These are phyloP conservation scores for Drosophila nigricruria DNA, from an alignment of 2,888 invertebrate species.

Conservation along the genomic window DNA sequence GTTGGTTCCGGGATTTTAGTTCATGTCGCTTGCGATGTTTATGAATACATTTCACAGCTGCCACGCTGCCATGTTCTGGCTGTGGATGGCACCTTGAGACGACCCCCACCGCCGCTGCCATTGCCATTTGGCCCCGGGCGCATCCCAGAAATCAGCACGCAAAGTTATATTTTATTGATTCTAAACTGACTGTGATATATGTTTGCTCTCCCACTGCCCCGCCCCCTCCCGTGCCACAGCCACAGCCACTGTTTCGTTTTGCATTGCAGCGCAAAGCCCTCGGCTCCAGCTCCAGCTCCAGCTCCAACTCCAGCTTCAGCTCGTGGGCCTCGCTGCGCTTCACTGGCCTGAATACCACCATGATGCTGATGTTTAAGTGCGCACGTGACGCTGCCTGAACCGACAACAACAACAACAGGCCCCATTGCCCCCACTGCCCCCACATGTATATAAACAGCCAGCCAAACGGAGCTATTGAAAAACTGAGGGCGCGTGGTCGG, in stretches of 20 bases:
- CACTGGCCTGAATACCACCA: constrained; percentile 69
- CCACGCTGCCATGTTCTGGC: constrained; percentile 25
- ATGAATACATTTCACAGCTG: constrained; percentile 72
- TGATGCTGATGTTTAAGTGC: constrained; percentile 74
- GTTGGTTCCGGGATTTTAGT: constrained; percentile 67
- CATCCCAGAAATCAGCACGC: constrained; percentile 70
- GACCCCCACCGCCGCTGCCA: constrained; percentile 14
- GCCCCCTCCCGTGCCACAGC: neutral
- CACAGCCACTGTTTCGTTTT: neutral
- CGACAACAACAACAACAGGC: constrained; percentile 2
- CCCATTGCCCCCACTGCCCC: neutral
- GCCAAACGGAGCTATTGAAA: neutral
- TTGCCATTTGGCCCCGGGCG: constrained; percentile 45
- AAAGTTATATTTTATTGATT: constrained; percentile 79
- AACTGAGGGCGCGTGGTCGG: neutral
- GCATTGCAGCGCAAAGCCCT: constrained; percentile 35
- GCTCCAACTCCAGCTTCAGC: neutral
- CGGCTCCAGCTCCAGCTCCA: constrained; percentile 2
- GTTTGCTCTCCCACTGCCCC: constrained; percentile 11
- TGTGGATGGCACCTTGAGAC: constrained; percentile 58
- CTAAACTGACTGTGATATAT: constrained; percentile 76
- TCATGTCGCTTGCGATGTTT: constrained; percentile 73
- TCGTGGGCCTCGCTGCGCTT: constrained; percentile 53
- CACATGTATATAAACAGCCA: constrained; percentile 13
- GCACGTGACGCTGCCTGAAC: constrained; percentile 64